Evolutionary conservation across 2,797 vertebrate species (phyloP).

Genomic region (Merluccius polli): DNA sequence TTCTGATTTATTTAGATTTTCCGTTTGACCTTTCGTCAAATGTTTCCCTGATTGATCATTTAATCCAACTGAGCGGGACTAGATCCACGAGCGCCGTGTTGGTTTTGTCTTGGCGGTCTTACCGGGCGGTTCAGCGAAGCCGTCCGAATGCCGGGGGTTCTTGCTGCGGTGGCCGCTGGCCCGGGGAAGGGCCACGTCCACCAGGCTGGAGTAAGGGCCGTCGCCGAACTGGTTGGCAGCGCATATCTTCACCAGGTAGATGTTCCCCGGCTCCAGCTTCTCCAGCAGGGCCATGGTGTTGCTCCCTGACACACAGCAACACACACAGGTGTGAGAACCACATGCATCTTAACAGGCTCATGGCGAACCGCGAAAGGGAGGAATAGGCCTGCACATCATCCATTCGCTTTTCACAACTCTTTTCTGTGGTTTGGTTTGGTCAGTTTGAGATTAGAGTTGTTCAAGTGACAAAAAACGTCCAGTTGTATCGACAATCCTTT

Average conservation of each 20-base stretch:
- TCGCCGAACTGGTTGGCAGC: constrained; percentile 92
- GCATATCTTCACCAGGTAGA: constrained; percentile 92
- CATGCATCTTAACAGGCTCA: neutral
- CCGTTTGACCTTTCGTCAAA: neutral
- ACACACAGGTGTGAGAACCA: constrained; percentile 2
- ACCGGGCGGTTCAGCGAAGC: constrained; percentile 74
- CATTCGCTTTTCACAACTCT: neutral
- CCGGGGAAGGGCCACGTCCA: constrained; percentile 81
- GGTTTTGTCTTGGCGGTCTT: neutral
- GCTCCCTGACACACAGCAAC: constrained; percentile 68
- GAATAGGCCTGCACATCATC: neutral
- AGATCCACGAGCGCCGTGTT: neutral
- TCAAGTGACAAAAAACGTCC: neutral
- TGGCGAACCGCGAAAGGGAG: neutral
- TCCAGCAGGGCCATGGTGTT: constrained; percentile 95
- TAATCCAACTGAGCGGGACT: neutral
- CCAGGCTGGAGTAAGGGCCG: constrained; percentile 86
- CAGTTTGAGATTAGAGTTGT: neutral
- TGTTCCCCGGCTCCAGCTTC: constrained; percentile 83
- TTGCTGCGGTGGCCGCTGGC: constrained; percentile 77
- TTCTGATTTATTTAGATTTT: neutral
- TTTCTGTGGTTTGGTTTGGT: neutral
- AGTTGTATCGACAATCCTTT: too few species aligned
- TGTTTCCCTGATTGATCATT: neutral
- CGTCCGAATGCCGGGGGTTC: constrained; percentile 78